These are phyloP conservation scores for Xiphias gladius DNA, from an alignment of 2,113 vertebrate genomes.

Conservation along the genomic window DNA sequence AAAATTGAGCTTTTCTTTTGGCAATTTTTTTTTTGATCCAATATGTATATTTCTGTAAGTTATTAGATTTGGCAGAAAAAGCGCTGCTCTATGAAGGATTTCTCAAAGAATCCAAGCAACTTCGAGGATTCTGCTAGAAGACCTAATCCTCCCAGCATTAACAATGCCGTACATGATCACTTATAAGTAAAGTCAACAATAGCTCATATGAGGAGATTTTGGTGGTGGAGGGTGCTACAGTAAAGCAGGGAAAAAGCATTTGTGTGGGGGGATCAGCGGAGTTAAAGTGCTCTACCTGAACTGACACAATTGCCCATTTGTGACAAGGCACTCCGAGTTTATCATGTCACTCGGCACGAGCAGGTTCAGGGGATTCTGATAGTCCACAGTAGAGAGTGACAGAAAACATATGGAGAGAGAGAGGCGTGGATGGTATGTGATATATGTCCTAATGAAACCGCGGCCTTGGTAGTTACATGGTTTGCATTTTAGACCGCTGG, in stretches of 20 bases:
- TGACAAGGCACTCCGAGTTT: background rate
- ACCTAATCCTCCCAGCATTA: background rate
- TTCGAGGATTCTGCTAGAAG: background rate
- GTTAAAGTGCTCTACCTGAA: background rate
- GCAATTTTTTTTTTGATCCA: background rate
- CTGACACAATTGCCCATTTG: background rate
- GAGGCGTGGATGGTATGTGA: constrained; percentile 1
- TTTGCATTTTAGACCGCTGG: background rate
- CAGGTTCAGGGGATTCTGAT: background rate
- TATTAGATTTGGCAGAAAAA: too few relatives aligned
- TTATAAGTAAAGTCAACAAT: background rate
- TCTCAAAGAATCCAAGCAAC: background rate
- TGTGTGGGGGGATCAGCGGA: background rate
- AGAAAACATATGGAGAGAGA: constrained; percentile 14
- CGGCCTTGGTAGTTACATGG: background rate
- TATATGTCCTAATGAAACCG: background rate
- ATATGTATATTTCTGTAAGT: background rate
- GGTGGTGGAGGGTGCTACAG: background rate
- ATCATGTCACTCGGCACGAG: background rate
- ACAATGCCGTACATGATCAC: background rate
- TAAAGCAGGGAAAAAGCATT: background rate
- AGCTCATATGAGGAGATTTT: background rate
- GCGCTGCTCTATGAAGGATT: too few relatives aligned
- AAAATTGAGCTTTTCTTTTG: too few relatives aligned
- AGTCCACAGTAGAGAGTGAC: background rate